phyloP scores from a whole-genome alignment of 2,888 invertebrate species.

The Acanthosoma haemorrhoidale region DNA sequence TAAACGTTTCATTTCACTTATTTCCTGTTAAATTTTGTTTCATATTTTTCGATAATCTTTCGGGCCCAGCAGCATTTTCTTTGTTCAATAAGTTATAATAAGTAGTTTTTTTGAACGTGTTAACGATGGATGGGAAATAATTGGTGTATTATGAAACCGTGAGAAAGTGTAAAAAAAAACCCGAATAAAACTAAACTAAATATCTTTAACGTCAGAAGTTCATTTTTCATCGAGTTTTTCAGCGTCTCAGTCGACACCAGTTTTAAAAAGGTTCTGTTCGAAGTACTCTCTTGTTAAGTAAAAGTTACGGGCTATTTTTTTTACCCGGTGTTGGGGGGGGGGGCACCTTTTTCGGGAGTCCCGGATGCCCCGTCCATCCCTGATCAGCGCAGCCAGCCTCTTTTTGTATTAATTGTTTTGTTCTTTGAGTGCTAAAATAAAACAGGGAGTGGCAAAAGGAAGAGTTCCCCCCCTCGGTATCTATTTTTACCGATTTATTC shows the following conservation, averaged over 20 bases:
- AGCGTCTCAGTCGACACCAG: background rate
- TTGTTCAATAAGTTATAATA: too few species aligned
- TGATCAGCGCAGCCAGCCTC: background rate
- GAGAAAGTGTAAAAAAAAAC: too few species aligned
- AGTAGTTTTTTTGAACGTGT: too few species aligned
- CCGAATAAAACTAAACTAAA: too few species aligned
- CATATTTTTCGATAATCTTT: too few species aligned
- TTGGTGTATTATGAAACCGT: too few species aligned
- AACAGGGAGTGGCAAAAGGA: background rate
- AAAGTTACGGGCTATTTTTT: background rate
- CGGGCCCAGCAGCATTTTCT: too few species aligned
- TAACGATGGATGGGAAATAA: too few species aligned
- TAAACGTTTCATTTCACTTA: too few species aligned
- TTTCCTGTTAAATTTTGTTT: too few species aligned
- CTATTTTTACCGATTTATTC: background rate
- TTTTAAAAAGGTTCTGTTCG: background rate
- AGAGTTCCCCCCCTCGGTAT: background rate
- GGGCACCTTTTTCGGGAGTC: background rate
- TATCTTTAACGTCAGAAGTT: background rate
- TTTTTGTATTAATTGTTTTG: background rate
- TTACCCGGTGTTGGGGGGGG: background rate
- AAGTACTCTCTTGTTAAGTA: background rate
- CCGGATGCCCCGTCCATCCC: conserved; percentile 11
- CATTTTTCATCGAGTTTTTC: background rate
- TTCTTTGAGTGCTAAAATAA: background rate